Evolutionary conservation across 64 coral and sea anemone genomes (phyloP).

Genomic region (Actinia tenebrosa): DNA sequence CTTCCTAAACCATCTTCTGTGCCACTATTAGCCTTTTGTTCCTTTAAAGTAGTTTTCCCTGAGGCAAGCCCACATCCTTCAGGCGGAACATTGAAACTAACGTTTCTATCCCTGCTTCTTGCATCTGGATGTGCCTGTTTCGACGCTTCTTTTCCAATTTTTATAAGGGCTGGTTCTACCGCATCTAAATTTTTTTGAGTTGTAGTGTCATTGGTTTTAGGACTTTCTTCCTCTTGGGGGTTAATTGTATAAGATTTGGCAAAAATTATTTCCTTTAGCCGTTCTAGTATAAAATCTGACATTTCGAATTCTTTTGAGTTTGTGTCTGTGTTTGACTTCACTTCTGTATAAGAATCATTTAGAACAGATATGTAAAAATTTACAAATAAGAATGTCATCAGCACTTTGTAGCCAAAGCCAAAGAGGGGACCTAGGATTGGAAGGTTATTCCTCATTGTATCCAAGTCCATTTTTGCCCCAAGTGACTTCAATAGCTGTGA

Average conservation of each 20-base stretch:
- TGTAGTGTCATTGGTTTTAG: background rate
- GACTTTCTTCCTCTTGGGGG: background rate
- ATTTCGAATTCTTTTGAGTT: conserved; percentile 69
- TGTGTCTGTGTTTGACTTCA: conserved; percentile 45
- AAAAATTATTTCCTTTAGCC: conserved; percentile 42
- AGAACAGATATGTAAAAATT: conserved; percentile 78
- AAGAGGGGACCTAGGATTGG: conserved; percentile 58
- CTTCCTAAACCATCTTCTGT: background rate
- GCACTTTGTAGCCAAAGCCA: conserved; percentile 41
- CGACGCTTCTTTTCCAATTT: background rate
- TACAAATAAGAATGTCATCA: conserved; percentile 53
- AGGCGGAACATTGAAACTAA: too few species aligned
- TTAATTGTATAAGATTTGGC: background rate
- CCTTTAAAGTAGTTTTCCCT: background rate
- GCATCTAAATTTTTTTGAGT: background rate
- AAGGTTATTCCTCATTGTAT: conserved; percentile 19
- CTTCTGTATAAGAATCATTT: conserved; percentile 71
- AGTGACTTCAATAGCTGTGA: conserved; percentile 57
- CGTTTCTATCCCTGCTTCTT: too few species aligned
- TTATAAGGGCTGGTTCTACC: background rate
- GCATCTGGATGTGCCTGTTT: background rate
- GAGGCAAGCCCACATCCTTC: background rate
- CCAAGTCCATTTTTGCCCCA: conserved; percentile 52
- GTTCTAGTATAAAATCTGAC: conserved; percentile 60
- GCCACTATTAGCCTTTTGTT: background rate